These are phyloP conservation scores for Noctua comes DNA, from an alignment of 2,888 invertebrate species.

Conservation along the genomic window DNA sequence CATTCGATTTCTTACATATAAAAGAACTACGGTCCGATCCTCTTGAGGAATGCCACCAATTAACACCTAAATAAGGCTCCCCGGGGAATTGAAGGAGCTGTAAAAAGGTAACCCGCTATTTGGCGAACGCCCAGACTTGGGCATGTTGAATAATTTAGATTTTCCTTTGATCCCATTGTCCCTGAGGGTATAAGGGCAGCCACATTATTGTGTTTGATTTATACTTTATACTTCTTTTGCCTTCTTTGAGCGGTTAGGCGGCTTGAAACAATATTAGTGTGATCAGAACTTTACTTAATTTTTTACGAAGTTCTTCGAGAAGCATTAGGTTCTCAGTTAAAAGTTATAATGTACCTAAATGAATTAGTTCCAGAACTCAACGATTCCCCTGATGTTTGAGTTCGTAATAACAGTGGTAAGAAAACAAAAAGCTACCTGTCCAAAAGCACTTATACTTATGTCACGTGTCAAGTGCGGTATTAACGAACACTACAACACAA, in stretches of 20 bases:
- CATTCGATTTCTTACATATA: constrained; percentile 45
- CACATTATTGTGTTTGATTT: constrained; percentile 71
- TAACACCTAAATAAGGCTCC: constrained; percentile 71
- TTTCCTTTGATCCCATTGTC: constrained; percentile 74
- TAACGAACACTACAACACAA: constrained; percentile 44
- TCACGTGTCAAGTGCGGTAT: constrained; percentile 38
- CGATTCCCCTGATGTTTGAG: constrained; percentile 14
- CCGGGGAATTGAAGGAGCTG: constrained; percentile 67
- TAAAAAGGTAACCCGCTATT: constrained; percentile 74
- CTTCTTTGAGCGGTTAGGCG: constrained; percentile 51
- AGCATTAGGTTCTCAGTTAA: constrained; percentile 17
- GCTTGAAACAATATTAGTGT: constrained; percentile 59
- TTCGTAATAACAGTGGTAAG: constrained; percentile 11
- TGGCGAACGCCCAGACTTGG: constrained; percentile 70
- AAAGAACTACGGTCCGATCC: constrained; percentile 59
- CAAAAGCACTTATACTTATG: constrained; percentile 44
- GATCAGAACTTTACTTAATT: constrained; percentile 42
- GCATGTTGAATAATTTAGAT: constrained; percentile 74
- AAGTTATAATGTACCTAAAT: constrained; percentile 37
- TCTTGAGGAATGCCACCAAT: constrained; percentile 70
- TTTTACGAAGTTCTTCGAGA: constrained; percentile 26
- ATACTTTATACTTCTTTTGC: constrained; percentile 63
- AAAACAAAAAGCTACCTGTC: constrained; percentile 23
- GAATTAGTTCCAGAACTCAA: constrained; percentile 27
- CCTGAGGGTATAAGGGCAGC: constrained; percentile 68